Evolutionary conservation across 1,140 invertebrate genomes (phyloP).

Genomic region (Drosophila orena): DNA sequence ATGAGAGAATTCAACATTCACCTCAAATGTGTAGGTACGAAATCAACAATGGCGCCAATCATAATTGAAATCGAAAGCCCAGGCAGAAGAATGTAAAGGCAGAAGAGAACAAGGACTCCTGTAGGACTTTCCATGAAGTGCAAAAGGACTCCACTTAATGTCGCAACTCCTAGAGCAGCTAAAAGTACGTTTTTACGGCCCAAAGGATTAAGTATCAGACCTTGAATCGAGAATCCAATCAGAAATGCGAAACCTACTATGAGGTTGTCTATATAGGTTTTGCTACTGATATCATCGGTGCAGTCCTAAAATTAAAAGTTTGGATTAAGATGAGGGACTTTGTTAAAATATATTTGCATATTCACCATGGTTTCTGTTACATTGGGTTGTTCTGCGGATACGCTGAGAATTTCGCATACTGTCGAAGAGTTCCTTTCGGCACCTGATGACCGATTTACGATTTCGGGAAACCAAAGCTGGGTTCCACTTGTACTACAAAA

Average conservation of each 20-base stretch:
- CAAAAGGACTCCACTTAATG: slow-evolving; percentile 64
- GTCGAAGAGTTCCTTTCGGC: slow-evolving; percentile 48
- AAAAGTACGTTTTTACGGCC: slow-evolving; percentile 78
- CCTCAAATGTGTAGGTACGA: slow-evolving; percentile 85
- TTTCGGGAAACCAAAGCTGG: slow-evolving; percentile 85
- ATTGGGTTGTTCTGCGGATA: slow-evolving; percentile 14
- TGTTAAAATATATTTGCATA: neutral
- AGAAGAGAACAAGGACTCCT: slow-evolving; percentile 78
- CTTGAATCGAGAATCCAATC: slow-evolving; percentile 74
- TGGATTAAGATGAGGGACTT: neutral
- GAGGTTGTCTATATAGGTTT: slow-evolving; percentile 83
- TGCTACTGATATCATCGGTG: slow-evolving; percentile 71
- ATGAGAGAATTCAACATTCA: slow-evolving; percentile 1
- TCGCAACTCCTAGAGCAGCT: slow-evolving; percentile 51
- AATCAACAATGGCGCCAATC: slow-evolving; percentile 84
- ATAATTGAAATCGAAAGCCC: slow-evolving; percentile 85
- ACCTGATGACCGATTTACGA: slow-evolving; percentile 79
- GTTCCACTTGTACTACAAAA: slow-evolving; percentile 74
- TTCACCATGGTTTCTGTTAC: slow-evolving; percentile 31
- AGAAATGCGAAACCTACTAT: slow-evolving; percentile 80
- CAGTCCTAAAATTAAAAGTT: slow-evolving; percentile 57
- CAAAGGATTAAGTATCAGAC: slow-evolving; percentile 75
- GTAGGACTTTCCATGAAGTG: slow-evolving; percentile 73
- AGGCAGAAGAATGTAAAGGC: slow-evolving; percentile 79
- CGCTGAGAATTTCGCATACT: slow-evolving; percentile 67